Conservation (phyloP, 2,113 vertebrate species). For the Myrmecobius fasciatus region DNA sequence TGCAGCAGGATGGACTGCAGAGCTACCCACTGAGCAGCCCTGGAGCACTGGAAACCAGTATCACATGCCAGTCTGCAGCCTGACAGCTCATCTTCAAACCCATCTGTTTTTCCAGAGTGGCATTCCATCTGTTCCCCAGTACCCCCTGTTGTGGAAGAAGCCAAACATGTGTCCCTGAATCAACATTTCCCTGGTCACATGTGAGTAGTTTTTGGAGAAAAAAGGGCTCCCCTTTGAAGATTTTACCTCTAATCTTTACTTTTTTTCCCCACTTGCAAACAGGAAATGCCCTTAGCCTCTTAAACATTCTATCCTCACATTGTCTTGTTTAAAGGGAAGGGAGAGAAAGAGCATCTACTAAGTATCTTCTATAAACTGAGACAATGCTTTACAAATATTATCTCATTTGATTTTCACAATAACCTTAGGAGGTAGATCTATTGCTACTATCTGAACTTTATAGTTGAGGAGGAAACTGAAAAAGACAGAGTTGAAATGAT, state of each 20-base stretch:
- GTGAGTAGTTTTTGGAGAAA: background rate
- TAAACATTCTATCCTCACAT: background rate
- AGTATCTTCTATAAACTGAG: background rate
- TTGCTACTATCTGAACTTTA: background rate
- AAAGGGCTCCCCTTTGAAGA: background rate
- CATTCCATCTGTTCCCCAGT: background rate
- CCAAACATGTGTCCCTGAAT: background rate
- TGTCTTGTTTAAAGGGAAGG: background rate
- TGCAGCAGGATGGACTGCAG: background rate
- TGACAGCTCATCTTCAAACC: background rate
- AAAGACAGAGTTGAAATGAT: background rate
- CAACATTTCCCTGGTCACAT: background rate
- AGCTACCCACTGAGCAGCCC: background rate
- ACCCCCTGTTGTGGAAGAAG: background rate
- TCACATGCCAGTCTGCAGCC: background rate
- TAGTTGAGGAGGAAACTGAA: background rate
- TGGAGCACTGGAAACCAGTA: background rate
- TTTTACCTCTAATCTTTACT: background rate
- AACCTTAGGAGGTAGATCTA: background rate
- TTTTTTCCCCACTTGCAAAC: background rate
- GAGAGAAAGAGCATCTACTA: background rate
- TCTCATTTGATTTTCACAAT: no score
- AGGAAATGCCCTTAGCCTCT: background rate
- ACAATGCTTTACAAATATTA: background rate
- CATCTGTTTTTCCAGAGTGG: background rate